A percentile compares a stretch with the other conserved stretches of the same genome.
Conservation (phyloP, 2,113 vertebrate genomes). For the Trichomycterus rosablanca region DNA sequence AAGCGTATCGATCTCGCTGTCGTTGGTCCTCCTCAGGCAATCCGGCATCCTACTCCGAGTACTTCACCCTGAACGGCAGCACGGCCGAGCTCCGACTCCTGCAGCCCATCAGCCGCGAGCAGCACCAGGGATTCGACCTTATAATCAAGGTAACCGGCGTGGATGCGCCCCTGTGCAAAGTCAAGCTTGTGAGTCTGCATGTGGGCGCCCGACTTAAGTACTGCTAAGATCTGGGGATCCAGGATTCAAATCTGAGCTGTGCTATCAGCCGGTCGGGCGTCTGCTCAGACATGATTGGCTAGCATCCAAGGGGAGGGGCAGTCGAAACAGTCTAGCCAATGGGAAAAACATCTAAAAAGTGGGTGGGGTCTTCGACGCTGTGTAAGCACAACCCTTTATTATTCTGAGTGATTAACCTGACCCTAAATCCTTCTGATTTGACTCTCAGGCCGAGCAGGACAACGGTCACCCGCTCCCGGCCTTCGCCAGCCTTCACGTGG, state of each 20-base stretch:
- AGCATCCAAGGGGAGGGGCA: no score
- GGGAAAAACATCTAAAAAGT: no score
- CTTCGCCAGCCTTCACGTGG: constrained; percentile 91
- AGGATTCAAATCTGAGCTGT: no score
- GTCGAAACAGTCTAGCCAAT: no score
- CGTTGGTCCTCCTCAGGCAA: constrained; percentile 70
- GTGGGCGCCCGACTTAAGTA: no score
- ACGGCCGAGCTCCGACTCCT: constrained; percentile 85
- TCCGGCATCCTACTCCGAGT: constrained; percentile 80
- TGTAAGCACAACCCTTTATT: no score
- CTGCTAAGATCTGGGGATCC: no score
- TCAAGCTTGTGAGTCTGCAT: no score
- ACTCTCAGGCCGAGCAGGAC: constrained; percentile 88
- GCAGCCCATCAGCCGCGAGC: constrained; percentile 84
- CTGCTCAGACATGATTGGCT: no score
- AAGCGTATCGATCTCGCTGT: constrained; percentile 9
- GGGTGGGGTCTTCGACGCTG: no score
- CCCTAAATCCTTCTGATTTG: constrained; percentile 2
- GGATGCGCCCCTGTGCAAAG: no score
- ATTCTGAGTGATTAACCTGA: neutral
- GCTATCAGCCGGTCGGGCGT: no score
- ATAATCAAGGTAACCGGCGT: constrained; percentile 99
- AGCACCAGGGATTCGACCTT: constrained; percentile 90
- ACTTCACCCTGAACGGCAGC: constrained; percentile 85
- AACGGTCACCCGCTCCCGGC: constrained; percentile 94